Percentiles rank a stretch among this genome's conserved stretches.
These are phyloP conservation scores for Chaenocephalus aceratus DNA, from an alignment of 2,113 vertebrate genomes.

Conservation along the genomic window DNA sequence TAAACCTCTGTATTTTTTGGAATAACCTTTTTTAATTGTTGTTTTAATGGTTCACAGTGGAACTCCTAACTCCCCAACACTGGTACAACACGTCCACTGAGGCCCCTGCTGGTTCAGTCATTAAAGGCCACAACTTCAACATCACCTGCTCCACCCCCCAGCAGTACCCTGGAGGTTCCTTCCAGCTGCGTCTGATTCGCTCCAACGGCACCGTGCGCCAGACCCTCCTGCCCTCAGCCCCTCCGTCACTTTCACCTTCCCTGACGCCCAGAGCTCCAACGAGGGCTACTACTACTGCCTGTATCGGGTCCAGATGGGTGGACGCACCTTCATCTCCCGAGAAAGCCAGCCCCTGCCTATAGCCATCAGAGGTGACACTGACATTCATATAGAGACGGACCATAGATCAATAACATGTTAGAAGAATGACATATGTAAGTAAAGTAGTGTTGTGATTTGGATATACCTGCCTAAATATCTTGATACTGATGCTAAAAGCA, in stretches of 20 bases:
- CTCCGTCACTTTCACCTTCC: slow-evolving; percentile 81
- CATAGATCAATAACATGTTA: neutral
- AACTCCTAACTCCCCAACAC: slow-evolving; percentile 83
- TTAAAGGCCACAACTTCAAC: slow-evolving; percentile 81
- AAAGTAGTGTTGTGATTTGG: neutral
- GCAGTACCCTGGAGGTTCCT: slow-evolving; percentile 81
- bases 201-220: slow-evolving; percentile 84
- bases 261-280: slow-evolving; percentile 78
- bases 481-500: neutral
- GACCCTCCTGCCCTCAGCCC: slow-evolving; percentile 78
- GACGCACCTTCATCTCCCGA: slow-evolving; percentile 82
- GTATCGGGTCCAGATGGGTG: slow-evolving; percentile 81
- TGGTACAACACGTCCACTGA: slow-evolving; percentile 84
- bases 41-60: slow-evolving; percentile 65
- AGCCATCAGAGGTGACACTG: slow-evolving; percentile 76
- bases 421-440: neutral
- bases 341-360: slow-evolving; percentile 84
- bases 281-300: slow-evolving; percentile 86
- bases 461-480: neutral
- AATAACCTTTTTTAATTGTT: neutral
- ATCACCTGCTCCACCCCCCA: slow-evolving; percentile 81
- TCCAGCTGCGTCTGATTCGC: slow-evolving; percentile 83
- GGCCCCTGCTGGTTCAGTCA: slow-evolving; percentile 77
- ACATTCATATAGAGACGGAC: neutral
- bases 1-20: neutral